Evolutionary conservation across 2,888 invertebrate genomes (phyloP).

Genomic region (Mythimna albipuncta): DNA sequence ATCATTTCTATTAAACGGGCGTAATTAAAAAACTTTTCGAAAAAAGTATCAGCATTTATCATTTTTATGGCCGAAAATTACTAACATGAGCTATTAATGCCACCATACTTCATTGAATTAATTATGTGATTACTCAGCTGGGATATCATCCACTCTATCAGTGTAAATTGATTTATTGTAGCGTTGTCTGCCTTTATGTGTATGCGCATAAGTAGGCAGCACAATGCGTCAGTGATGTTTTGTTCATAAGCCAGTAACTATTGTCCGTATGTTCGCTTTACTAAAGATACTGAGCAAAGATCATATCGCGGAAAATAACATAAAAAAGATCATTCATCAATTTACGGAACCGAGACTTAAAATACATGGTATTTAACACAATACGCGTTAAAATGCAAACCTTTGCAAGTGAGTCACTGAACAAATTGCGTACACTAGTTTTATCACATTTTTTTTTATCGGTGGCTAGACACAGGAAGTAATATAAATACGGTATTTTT

Average conservation of each 20-base stretch:
- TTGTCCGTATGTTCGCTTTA: constrained; percentile 52
- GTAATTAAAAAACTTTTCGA: constrained; percentile 31
- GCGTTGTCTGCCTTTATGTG: constrained; percentile 16
- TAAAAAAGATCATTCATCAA: constrained; percentile 10
- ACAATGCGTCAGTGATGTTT: constrained; percentile 64
- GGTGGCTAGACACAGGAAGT: constrained; percentile 44
- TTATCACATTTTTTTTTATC: constrained; percentile 38
- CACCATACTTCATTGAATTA: constrained; percentile 40
- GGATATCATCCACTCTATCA: constrained; percentile 8
- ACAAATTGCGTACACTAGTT: constrained; percentile 37
- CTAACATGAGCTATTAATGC: constrained; percentile 33
- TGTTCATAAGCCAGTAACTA: constrained; percentile 59
- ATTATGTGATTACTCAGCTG: constrained; percentile 35
- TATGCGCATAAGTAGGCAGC: constrained; percentile 40
- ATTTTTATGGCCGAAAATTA: constrained; percentile 54
- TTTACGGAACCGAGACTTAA: constrained; percentile 15
- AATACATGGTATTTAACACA: constrained; percentile 16
- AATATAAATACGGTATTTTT: constrained; percentile 31
- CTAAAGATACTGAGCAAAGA: constrained; percentile 42
- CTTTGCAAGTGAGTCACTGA: constrained; percentile 38
- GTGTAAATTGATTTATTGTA: constrained; percentile 30
- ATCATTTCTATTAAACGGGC: constrained; percentile 32
- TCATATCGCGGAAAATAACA: constrained; percentile 27
- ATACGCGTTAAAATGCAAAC: constrained; percentile 36
- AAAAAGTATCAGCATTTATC: constrained; percentile 31